Percentiles rank a stretch among this genome's conserved stretches.
Conservation (phyloP, 2,113 vertebrate genomes). For the Clarias gariepinus region DNA sequence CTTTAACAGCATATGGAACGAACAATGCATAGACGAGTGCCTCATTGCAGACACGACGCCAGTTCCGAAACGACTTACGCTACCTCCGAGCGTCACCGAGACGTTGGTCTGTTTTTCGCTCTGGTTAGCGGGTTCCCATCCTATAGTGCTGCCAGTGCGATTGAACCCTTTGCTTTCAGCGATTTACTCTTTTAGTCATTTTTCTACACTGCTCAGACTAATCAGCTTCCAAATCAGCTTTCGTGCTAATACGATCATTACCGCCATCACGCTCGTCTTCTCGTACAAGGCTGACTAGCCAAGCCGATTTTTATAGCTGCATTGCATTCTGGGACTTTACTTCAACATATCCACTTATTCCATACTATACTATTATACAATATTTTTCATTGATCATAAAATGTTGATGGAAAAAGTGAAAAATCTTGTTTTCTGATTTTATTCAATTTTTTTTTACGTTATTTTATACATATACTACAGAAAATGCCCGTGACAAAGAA, state of each 20-base stretch:
- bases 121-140: neutral
- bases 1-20: neutral
- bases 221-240: neutral
- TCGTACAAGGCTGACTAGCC: neutral
- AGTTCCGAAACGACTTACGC: too few species aligned
- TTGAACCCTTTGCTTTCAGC: neutral
- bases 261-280: neutral
- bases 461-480: too few species aligned
- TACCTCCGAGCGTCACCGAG: neutral
- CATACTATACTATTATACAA: too few species aligned
- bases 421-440: too few species aligned
- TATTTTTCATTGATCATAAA: neutral
- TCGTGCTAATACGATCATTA: neutral
- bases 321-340: conserved; percentile 1
- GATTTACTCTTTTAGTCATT: neutral
- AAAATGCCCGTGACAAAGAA: too few species aligned
- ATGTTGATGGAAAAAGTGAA: neutral
- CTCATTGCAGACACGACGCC: neutral
- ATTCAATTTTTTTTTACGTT: too few species aligned
- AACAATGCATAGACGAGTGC: neutral
- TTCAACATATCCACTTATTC: neutral
- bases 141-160: neutral
- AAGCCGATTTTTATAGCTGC: neutral
- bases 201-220: neutral
- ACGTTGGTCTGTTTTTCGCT: neutral